These are phyloP conservation scores for Myocastor coypus DNA, from an alignment of 2,113 vertebrate species.

Conservation along the genomic window DNA sequence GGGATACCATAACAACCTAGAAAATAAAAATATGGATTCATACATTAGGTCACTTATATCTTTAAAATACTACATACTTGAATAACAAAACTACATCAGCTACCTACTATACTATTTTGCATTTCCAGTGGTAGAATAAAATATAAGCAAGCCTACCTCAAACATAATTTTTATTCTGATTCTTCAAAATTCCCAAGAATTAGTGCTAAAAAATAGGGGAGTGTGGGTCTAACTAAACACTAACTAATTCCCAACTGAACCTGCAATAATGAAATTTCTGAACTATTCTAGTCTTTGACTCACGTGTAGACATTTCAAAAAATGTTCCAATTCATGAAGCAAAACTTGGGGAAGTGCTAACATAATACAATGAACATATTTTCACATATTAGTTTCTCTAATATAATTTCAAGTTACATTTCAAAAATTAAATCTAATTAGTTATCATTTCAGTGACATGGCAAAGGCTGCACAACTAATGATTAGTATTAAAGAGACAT, in stretches of 20 bases:
- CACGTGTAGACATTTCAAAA: constrained; percentile 34
- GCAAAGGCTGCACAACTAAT: neutral
- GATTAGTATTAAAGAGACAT: neutral
- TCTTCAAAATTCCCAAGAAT: neutral
- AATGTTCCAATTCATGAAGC: neutral
- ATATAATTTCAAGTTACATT: constrained; percentile 23
- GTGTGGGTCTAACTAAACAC: neutral
- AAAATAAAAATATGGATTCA: constrained; percentile 76
- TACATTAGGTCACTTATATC: constrained; percentile 66
- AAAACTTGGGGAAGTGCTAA: neutral
- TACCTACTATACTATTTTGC: neutral
- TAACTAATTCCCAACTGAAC: neutral
- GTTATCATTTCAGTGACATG: constrained; percentile 9
- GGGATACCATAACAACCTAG: constrained; percentile 97
- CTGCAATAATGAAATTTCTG: constrained; percentile 15
- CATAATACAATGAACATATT: constrained; percentile 30
- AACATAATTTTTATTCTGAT: neutral
- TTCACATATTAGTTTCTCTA: neutral
- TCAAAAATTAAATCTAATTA: constrained; percentile 16
- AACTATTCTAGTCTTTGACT: neutral
- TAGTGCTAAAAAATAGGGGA: neutral
- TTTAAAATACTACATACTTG: constrained; percentile 57
- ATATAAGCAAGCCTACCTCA: neutral
- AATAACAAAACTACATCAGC: constrained; percentile 25
- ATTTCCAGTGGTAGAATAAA: neutral